Percentiles rank a stretch among this genome's conserved stretches.
These are phyloP conservation scores for Clostera curtula DNA, from an alignment of 2,888 invertebrate genomes.

Conservation along the genomic window DNA sequence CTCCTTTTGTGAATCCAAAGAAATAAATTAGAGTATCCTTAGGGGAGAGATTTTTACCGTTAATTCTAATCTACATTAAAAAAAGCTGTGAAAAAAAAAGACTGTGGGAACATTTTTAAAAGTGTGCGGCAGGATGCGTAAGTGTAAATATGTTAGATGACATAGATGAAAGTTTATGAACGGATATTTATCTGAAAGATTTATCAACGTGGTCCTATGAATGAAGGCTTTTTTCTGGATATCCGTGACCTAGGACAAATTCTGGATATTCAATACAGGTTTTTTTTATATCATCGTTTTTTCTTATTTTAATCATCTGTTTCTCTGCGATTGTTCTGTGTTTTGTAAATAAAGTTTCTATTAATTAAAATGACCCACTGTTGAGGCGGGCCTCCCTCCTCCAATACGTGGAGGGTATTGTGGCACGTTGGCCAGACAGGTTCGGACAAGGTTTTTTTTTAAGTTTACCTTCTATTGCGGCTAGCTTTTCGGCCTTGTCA, in stretches of 20 bases:
- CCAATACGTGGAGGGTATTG: neutral
- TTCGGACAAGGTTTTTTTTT: no score
- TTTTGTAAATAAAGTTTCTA: no score
- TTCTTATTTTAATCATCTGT: no score
- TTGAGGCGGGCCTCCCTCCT: conserved; percentile 2
- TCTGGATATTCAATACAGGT: no score
- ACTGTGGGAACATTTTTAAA: conserved; percentile 66
- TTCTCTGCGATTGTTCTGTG: no score
- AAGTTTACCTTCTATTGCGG: no score
- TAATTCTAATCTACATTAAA: conserved; percentile 60
- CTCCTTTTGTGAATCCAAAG: conserved; percentile 54
- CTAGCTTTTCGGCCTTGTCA: no score
- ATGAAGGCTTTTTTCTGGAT: no score
- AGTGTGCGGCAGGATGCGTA: conserved; percentile 58
- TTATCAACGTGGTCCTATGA: conserved; percentile 29
- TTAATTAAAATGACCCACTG: conserved; percentile 6
- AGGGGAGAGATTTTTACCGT: conserved; percentile 70
- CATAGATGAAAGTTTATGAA: conserved; percentile 49
- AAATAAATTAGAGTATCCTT: conserved; percentile 71
- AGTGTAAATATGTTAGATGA: conserved; percentile 66
- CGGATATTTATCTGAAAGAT: conserved; percentile 61
- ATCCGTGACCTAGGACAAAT: no score
- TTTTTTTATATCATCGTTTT: no score
- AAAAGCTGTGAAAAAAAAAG: conserved; percentile 51
- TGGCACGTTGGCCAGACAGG: no score